These are phyloP conservation scores for Aphelenchoides fujianensis DNA, from an alignment of 1,140 invertebrate genomes.

Conservation along the genomic window DNA sequence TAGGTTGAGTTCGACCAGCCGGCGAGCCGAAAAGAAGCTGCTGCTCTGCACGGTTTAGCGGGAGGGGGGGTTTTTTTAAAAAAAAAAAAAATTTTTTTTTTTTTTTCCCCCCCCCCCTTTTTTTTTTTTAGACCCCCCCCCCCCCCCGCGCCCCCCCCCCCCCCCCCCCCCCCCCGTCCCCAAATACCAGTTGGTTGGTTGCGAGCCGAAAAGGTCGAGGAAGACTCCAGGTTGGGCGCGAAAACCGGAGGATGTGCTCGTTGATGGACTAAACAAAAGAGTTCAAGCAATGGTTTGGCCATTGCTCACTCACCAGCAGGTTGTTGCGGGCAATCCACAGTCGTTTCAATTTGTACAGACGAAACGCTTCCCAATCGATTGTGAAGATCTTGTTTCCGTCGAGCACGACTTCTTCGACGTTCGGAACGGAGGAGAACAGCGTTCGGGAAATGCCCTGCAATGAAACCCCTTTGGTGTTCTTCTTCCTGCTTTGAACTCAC, in stretches of 20 bases:
- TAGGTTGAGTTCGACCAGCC: slow-evolving; percentile 31
- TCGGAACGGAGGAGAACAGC: slow-evolving; percentile 37
- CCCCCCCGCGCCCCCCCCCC: too few relatives aligned
- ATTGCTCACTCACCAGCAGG: slow-evolving; percentile 30
- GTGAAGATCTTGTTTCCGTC: slow-evolving; percentile 36
- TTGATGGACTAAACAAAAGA: slow-evolving; percentile 40
- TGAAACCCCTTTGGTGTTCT: too few relatives aligned
- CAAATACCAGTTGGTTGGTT: slow-evolving; percentile 42
- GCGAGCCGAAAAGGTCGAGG: slow-evolving; percentile 40
- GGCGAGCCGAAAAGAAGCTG: slow-evolving; percentile 45
- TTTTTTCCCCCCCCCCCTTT: too few relatives aligned
- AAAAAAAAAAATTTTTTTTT: too few relatives aligned
- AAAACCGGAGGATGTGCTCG: slow-evolving; percentile 49
- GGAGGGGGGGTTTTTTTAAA: too few relatives aligned
- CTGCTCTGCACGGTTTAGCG: slow-evolving; percentile 45
- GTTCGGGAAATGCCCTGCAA: slow-evolving; percentile 35
- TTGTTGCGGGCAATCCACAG: slow-evolving; percentile 36
- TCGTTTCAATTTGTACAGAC: slow-evolving; percentile 38
- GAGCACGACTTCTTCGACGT: slow-evolving; percentile 47
- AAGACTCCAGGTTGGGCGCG: slow-evolving; percentile 41
- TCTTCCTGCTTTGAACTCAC: slow-evolving; percentile 7
- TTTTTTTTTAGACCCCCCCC: too few relatives aligned
- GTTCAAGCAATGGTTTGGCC: slow-evolving; percentile 12
- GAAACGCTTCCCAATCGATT: slow-evolving; percentile 52
- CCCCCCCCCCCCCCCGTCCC: too few relatives aligned